Percentiles rank a stretch among this genome's conserved stretches.
Conservation (phyloP, 1,140 invertebrate genomes). For the Drosophila tsacasi region DNA sequence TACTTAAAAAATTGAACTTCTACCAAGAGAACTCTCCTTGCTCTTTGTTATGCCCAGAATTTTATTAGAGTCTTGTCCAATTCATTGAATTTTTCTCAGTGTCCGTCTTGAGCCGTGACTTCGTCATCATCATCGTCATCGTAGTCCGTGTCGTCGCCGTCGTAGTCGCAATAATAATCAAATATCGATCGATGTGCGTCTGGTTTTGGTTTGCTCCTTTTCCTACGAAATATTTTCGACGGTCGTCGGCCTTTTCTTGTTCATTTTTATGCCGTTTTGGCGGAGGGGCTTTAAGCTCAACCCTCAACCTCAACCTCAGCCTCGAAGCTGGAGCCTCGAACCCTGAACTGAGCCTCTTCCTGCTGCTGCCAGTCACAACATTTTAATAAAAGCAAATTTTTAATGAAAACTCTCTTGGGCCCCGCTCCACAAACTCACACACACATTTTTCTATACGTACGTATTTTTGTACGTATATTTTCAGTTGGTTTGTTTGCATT, state of each 20-base stretch:
- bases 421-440: not conserved
- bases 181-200: conserved; percentile 84
- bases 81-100: not conserved
- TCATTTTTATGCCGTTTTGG: conserved; percentile 35
- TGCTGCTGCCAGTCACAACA: conserved; percentile 30
- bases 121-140: conserved; percentile 38
- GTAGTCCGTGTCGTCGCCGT: conserved; percentile 36
- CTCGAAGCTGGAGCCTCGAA: conserved; percentile 12
- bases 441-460: conserved; percentile 8
- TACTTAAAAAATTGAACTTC: not conserved
- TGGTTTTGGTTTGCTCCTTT: conserved; percentile 60
- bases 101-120: conserved; percentile 59
- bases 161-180: conserved; percentile 79
- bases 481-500: conserved; percentile 55
- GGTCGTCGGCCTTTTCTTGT: conserved; percentile 59
- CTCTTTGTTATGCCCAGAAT: not conserved
- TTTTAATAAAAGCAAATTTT: conserved; percentile 58
- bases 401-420: conserved; percentile 58
- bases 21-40: rapidly evolving
- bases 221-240: conserved; percentile 67
- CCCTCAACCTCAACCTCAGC: conserved; percentile 10
- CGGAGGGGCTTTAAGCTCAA: conserved; percentile 34
- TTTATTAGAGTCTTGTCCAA: not conserved
- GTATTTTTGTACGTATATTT: conserved; percentile 22
- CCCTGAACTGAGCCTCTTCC: conserved; percentile 1